Conservation (phyloP, 2,888 invertebrate species). For the Griposia aprilina region DNA sequence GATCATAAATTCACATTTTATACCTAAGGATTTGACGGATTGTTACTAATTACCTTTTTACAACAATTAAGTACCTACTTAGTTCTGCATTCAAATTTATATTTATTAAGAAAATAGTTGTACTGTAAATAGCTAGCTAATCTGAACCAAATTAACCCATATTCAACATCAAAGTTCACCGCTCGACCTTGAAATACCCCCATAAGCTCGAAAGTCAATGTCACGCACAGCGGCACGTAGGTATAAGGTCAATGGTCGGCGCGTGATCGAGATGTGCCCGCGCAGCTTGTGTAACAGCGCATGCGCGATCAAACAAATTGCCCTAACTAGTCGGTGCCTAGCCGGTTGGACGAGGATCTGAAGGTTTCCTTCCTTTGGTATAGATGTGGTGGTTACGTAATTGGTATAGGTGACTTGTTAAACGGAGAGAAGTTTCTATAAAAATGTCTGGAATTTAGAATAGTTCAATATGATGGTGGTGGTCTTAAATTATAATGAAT, state of each 20-base stretch:
- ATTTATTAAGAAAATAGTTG: no score
- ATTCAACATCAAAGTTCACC: conserved; percentile 3
- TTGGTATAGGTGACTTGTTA: conserved; percentile 1
- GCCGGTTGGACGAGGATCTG: conserved; percentile 36
- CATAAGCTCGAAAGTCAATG: conserved; percentile 71
- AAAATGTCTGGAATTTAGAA: not conserved
- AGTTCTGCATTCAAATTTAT: no score
- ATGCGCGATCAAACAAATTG: conserved; percentile 72
- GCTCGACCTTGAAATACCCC: conserved; percentile 59
- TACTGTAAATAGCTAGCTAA: not conserved
- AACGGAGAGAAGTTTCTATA: not conserved
- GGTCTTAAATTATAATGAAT: not conserved
- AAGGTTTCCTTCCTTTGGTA: conserved; percentile 59
- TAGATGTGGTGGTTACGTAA: conserved; percentile 43
- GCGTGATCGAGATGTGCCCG: conserved; percentile 67
- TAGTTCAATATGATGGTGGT: not conserved
- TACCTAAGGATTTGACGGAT: not conserved
- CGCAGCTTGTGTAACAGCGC: conserved; percentile 70
- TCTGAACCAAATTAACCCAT: not conserved
- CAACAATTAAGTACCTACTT: no score
- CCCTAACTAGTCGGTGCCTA: conserved; percentile 55
- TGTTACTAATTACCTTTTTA: not conserved
- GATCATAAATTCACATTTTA: no score
- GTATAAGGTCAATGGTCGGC: conserved; percentile 74
- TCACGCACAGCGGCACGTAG: conserved; percentile 71